Percentiles rank a stretch among this genome's conserved stretches.
Conservation (phyloP, 2,888 invertebrate species). For the Epinotia ramella region DNA sequence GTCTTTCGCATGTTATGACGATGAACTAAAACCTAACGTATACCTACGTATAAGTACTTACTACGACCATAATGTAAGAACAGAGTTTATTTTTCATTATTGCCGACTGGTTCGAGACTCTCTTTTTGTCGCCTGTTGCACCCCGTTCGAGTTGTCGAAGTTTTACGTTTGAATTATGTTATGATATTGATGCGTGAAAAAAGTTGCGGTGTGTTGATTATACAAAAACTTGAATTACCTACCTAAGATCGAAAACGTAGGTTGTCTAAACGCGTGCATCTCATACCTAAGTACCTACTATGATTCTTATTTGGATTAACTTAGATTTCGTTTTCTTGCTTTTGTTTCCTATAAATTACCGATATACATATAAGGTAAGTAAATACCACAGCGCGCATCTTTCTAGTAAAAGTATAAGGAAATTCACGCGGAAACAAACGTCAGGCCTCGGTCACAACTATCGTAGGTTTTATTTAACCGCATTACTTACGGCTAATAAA, state of each 20-base stretch:
- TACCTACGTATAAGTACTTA: background rate
- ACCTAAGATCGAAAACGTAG: background rate
- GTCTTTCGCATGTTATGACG: too few relatives aligned
- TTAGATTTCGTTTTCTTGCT: too few relatives aligned
- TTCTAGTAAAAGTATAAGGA: background rate
- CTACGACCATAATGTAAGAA: background rate
- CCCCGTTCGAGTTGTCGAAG: background rate
- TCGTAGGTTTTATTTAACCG: too few relatives aligned
- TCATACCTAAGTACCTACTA: too few relatives aligned
- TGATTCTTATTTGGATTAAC: too few relatives aligned
- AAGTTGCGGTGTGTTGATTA: background rate
- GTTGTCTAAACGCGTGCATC: background rate
- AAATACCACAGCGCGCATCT: too few relatives aligned
- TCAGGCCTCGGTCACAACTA: too few relatives aligned
- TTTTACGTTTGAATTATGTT: background rate
- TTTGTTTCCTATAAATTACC: too few relatives aligned
- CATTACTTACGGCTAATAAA: background rate
- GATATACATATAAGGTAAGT: too few relatives aligned
- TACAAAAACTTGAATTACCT: background rate
- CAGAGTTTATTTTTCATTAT: background rate
- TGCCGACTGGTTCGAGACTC: constrained; percentile 14
- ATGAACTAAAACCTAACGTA: too few relatives aligned
- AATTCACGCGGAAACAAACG: background rate
- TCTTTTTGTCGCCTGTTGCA: constrained; percentile 22
- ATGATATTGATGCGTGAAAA: too few relatives aligned